Conservation (phyloP, 2,888 invertebrate species). For the Carterocephalus palaemon region DNA sequence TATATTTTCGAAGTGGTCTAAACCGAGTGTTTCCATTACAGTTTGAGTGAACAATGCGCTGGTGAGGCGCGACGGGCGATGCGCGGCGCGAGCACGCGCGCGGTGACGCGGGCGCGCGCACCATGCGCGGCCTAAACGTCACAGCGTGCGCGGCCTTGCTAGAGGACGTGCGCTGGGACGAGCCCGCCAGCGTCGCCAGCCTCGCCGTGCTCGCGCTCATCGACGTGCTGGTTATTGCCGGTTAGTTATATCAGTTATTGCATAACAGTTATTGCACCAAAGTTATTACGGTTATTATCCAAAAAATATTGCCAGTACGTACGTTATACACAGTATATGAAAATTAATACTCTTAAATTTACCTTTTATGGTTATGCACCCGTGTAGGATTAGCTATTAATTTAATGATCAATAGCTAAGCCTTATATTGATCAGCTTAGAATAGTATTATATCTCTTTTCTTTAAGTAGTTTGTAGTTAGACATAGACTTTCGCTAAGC, state of each 20-base stretch:
- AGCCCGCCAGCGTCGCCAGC: slow-evolving; percentile 86
- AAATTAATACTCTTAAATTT: too few relatives aligned
- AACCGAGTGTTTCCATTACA: not conserved
- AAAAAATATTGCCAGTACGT: too few relatives aligned
- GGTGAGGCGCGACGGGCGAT: slow-evolving; percentile 42
- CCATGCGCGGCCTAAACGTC: slow-evolving; percentile 88
- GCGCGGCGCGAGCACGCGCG: slow-evolving; percentile 48
- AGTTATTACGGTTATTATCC: not conserved
- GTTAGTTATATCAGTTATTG: slow-evolving; percentile 47
- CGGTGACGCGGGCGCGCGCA: slow-evolving; percentile 56
- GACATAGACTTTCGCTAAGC: too few relatives aligned
- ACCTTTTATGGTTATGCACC: too few relatives aligned
- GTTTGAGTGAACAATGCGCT: slow-evolving; percentile 9
- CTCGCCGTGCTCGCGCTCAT: slow-evolving; percentile 89
- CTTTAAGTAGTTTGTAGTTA: too few relatives aligned
- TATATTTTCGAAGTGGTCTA: too few relatives aligned
- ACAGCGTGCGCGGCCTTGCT: slow-evolving; percentile 89
- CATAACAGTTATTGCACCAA: not conserved
- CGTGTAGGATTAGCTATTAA: too few relatives aligned
- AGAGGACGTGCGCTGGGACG: slow-evolving; percentile 89
- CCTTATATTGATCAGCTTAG: too few relatives aligned
- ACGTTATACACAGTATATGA: too few relatives aligned
- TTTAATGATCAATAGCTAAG: too few relatives aligned
- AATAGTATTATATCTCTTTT: too few relatives aligned
- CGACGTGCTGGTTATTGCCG: slow-evolving; percentile 92